Percentiles rank a stretch among this genome's conserved stretches.
Evolutionary conservation across 1,140 invertebrate species (phyloP).

Genomic region (Bombus impatiens): DNA sequence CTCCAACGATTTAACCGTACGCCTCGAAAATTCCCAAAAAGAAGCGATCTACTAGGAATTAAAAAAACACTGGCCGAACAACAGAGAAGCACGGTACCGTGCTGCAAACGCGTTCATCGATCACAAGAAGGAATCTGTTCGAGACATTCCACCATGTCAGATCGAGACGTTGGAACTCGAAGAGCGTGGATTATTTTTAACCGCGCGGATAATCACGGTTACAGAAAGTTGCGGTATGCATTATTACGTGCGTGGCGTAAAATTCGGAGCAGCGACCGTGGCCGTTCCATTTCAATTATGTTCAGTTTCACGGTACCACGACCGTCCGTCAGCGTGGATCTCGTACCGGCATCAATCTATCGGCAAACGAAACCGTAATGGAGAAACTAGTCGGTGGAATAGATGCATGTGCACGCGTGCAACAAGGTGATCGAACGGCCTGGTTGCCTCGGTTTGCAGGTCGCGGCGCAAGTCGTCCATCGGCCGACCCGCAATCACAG

Average conservation of each 20-base stretch:
- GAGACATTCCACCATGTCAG: not conserved
- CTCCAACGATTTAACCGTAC: no score
- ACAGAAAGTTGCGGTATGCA: not conserved
- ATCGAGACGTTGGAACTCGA: not conserved
- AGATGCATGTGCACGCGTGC: constrained; percentile 33
- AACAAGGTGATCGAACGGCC: constrained; percentile 66
- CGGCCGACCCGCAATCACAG: constrained; percentile 50
- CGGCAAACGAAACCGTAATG: constrained; percentile 38
- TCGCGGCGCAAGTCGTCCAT: constrained; percentile 61
- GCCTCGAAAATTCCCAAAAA: no score
- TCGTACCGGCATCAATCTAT: not conserved
- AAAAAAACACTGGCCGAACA: no score
- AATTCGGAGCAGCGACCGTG: constrained; percentile 32
- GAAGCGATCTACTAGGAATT: no score
- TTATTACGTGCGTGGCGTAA: not conserved
- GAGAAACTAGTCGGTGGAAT: constrained; percentile 34
- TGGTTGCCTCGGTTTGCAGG: constrained; percentile 62
- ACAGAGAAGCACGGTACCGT: no score
- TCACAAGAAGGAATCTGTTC: not conserved
- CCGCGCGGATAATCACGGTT: not conserved
- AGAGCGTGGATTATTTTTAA: not conserved
- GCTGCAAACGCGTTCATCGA: no score
- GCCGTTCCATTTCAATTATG: constrained; percentile 38
- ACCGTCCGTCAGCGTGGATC: not conserved
- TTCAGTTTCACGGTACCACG: constrained; percentile 11